phyloP scores from a whole-genome alignment of 2,888 invertebrate species.

The Lepas anatifera region DNA sequence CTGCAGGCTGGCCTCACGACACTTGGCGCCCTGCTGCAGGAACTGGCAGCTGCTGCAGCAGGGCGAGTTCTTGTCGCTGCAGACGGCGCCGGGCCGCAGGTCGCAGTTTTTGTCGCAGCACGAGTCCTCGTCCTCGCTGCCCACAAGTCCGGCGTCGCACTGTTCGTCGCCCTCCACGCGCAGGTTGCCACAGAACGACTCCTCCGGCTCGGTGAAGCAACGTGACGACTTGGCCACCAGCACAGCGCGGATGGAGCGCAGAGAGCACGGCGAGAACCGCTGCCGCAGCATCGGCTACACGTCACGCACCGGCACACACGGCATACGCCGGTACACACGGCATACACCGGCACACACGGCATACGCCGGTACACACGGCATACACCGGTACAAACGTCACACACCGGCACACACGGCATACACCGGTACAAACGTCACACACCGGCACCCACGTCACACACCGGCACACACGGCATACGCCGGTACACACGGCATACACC shows the following conservation, averaged over 20 bases:
- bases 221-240: conserved; percentile 80
- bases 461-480: not conserved
- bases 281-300: conserved; percentile 33
- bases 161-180: conserved; percentile 92
- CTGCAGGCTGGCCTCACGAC: conserved; percentile 78
- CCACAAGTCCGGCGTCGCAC: conserved; percentile 87
- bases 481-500: too few species aligned
- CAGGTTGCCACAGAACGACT: conserved; percentile 91
- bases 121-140: conserved; percentile 82
- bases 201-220: conserved; percentile 86
- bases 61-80: conserved; percentile 92
- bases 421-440: too few species aligned
- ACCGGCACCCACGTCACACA: not conserved
- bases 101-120: conserved; percentile 91
- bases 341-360: too few species aligned
- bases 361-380: too few species aligned
- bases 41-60: conserved; percentile 87
- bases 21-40: conserved; percentile 51
- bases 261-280: conserved; percentile 90
- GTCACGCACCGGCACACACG: not conserved
- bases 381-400: too few species aligned
- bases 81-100: conserved; percentile 72
- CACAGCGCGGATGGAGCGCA: conserved; percentile 83
- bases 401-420: too few species aligned
- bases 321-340: not conserved